phyloP scores from a whole-genome alignment of 2,113 vertebrate genomes.

The Perca schrenkii region DNA sequence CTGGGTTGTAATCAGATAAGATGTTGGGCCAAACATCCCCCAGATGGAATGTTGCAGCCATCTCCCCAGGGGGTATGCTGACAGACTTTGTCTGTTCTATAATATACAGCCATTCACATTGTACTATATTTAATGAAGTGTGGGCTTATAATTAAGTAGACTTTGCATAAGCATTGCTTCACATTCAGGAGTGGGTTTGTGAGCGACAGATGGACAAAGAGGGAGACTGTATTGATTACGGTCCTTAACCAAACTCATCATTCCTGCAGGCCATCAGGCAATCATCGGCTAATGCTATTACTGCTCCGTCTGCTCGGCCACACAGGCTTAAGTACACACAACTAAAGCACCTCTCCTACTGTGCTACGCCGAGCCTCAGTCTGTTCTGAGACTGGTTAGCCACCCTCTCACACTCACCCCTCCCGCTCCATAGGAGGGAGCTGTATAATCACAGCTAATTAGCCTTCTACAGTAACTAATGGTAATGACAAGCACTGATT shows the following conservation, averaged over 20 bases:
- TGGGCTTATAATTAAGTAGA: neutral
- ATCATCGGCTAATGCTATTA: constrained; percentile 63
- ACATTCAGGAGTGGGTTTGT: neutral
- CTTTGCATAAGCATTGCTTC: neutral
- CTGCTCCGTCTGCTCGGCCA: constrained; percentile 47
- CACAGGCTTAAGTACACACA: neutral
- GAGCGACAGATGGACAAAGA: neutral
- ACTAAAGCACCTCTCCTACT: constrained; percentile 22
- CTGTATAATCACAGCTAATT: constrained; percentile 52
- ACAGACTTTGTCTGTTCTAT: neutral
- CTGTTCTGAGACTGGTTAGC: constrained; percentile 26
- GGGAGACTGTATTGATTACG: constrained; percentile 12
- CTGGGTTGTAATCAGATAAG: constrained; percentile 29
- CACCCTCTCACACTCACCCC: neutral
- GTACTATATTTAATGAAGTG: neutral
- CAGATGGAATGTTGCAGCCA: constrained; percentile 3
- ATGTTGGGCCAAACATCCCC: neutral
- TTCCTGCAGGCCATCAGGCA: constrained; percentile 35
- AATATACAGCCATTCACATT: neutral
- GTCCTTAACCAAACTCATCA: constrained; percentile 41
- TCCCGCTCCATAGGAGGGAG: constrained; percentile 31
- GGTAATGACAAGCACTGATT: constrained; percentile 25
- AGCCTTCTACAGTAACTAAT: constrained; percentile 41
- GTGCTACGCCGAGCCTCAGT: constrained; percentile 15
- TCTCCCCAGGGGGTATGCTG: neutral